Conservation (phyloP, 1,140 invertebrate species). For the Meloidogyne hapla region DNA sequence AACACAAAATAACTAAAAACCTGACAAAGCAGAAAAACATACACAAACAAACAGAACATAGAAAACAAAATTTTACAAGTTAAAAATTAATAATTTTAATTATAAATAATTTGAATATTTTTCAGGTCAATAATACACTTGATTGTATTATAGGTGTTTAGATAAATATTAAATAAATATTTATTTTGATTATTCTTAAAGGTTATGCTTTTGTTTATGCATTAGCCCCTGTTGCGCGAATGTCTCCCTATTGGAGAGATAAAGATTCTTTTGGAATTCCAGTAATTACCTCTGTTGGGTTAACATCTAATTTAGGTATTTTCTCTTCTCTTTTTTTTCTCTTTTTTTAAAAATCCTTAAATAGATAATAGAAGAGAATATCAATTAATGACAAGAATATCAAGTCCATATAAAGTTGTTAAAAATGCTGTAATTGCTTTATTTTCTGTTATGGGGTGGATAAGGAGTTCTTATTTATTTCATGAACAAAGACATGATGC, state of each 20-base stretch:
- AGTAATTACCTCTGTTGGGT: slow-evolving; percentile 79
- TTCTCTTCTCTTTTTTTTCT: background rate
- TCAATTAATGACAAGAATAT: slow-evolving; percentile 79
- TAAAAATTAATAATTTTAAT: too few species aligned
- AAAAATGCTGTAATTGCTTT: slow-evolving; percentile 73
- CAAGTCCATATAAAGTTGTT: slow-evolving; percentile 77
- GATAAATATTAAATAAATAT: slow-evolving; percentile 14
- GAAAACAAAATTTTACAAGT: too few species aligned
- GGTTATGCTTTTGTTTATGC: slow-evolving; percentile 64
- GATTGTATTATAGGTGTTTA: slow-evolving; percentile 59
- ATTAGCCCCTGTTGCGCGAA: slow-evolving; percentile 60
- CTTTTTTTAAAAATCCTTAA: background rate
- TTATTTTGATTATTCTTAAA: slow-evolving; percentile 19
- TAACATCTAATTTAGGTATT: slow-evolving; percentile 75
- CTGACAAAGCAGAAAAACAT: too few species aligned
- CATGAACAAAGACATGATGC: slow-evolving; percentile 45
- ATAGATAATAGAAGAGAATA: slow-evolving; percentile 71
- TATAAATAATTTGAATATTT: too few species aligned
- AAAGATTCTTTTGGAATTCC: slow-evolving; percentile 52
- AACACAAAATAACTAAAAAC: too few species aligned
- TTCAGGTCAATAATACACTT: slow-evolving; percentile 53
- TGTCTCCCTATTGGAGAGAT: slow-evolving; percentile 58
- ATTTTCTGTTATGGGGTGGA: slow-evolving; percentile 74
- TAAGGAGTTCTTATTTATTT: slow-evolving; percentile 69
- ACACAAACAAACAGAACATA: too few species aligned